phyloP scores from a whole-genome alignment of 2,113 vertebrate species.

The Mungos mungo region DNA sequence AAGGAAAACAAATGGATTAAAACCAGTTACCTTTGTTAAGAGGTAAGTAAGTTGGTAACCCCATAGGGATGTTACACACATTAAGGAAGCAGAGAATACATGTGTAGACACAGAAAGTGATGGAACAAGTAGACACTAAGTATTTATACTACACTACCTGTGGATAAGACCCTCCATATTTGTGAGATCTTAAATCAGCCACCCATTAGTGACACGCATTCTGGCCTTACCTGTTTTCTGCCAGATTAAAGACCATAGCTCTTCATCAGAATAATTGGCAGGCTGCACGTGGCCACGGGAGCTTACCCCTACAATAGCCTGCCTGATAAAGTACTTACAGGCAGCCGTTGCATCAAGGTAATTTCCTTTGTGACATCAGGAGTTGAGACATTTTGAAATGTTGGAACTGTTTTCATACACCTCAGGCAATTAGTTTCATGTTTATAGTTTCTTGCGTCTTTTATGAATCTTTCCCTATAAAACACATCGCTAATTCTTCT shows the following conservation, averaged over 20 bases:
- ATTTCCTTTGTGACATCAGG: neutral
- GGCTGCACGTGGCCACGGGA: neutral
- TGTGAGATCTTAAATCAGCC: neutral
- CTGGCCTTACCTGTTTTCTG: neutral
- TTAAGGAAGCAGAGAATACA: neutral
- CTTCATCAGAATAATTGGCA: rapidly evolving
- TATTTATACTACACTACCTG: neutral
- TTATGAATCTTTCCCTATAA: neutral
- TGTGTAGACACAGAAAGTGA: neutral
- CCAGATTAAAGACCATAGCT: neutral
- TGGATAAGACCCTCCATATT: rapidly evolving
- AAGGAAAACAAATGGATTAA: neutral
- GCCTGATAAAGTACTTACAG: neutral
- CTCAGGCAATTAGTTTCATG: neutral
- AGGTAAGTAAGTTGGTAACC: neutral
- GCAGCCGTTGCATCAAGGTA: neutral
- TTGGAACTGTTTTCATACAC: neutral
- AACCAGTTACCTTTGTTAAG: neutral
- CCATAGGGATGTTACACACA: neutral
- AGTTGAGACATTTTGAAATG: neutral
- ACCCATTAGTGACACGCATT: neutral
- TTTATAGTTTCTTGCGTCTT: neutral
- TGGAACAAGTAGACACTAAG: neutral
- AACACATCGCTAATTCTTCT: neutral
- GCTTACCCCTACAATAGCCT: neutral